phyloP scores from a whole-genome alignment of 2,113 vertebrate species.

The Lophochroa leadbeateri region DNA sequence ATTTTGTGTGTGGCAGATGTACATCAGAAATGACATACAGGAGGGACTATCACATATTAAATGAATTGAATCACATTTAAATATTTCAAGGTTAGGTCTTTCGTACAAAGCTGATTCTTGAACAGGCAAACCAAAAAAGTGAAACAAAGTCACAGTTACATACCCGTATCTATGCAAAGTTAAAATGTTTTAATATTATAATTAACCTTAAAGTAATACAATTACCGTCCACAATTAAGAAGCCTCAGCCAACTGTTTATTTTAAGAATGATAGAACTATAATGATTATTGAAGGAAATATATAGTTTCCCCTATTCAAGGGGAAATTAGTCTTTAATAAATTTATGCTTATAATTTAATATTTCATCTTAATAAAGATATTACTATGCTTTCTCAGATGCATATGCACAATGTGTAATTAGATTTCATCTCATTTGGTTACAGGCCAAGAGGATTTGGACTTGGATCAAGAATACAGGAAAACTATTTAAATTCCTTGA shows the following conservation, averaged over 20 bases:
- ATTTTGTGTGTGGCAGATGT: constrained; percentile 47
- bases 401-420: neutral
- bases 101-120: neutral
- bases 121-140: neutral
- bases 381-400: neutral
- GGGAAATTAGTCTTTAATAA: neutral
- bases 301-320: neutral
- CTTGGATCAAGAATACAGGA: neutral
- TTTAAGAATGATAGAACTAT: neutral
- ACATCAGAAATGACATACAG: constrained; percentile 65
- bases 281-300: neutral
- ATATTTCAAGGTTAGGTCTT: constrained; percentile 19
- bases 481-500: neutral
- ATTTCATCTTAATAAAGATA: neutral
- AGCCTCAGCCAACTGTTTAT: neutral
- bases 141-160: neutral
- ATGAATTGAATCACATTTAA: constrained; percentile 67
- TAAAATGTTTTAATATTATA: neutral
- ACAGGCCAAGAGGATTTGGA: neutral
- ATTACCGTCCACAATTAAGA: neutral
- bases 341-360: neutral
- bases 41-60: constrained; percentile 64
- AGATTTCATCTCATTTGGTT: neutral
- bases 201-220: neutral
- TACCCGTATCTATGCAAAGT: neutral